Evolutionary conservation across 2,113 vertebrate genomes (phyloP).

Genomic region (Sylvietta virens): DNA sequence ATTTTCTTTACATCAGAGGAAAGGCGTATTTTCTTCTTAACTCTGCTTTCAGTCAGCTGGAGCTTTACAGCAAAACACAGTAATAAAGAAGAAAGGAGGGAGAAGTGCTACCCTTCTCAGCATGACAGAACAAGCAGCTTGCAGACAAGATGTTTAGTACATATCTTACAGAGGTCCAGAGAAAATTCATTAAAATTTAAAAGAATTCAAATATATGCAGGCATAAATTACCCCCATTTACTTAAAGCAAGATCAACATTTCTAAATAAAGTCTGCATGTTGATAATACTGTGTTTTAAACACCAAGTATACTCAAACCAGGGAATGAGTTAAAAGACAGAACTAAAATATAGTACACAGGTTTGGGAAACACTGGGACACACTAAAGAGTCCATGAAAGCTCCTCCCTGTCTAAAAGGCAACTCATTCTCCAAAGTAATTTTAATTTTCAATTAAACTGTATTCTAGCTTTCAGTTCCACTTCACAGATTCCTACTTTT

Average conservation of each 20-base stretch:
- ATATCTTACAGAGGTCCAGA: background rate
- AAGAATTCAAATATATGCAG: background rate
- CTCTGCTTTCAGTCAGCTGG: background rate
- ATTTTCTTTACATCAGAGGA: background rate
- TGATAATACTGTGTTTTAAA: background rate
- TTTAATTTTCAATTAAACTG: background rate
- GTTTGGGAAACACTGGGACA: background rate
- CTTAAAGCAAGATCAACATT: background rate
- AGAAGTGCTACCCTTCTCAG: background rate
- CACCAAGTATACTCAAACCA: background rate
- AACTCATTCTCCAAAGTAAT: background rate
- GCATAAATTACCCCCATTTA: background rate
- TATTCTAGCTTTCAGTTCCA: background rate
- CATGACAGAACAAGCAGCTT: background rate
- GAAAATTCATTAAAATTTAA: background rate
- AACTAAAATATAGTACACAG: background rate
- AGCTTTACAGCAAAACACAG: background rate
- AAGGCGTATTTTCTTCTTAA: background rate
- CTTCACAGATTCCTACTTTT: background rate
- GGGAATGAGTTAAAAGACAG: background rate
- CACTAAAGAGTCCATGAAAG: background rate
- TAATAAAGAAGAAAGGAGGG: background rate
- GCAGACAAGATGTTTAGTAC: background rate
- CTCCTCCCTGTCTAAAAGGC: background rate
- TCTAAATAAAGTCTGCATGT: background rate